A percentile compares a stretch with the other conserved stretches of the same genome.
phyloP scores from a whole-genome alignment of 2,888 invertebrate species.

The Stegophylla sp. region DNA sequence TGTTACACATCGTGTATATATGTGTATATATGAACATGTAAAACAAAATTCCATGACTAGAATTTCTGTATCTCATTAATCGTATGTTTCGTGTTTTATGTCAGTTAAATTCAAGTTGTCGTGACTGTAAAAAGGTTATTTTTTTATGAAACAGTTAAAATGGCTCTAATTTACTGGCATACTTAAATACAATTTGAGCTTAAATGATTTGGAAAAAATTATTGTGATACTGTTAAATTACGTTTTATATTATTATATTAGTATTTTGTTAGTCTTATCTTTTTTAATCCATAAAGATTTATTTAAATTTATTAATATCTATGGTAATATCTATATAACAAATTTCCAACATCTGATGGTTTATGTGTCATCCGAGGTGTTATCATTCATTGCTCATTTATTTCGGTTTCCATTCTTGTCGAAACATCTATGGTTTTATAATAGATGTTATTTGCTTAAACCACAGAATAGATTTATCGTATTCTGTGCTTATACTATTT shows the following conservation, averaged over 20 bases:
- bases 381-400: neutral
- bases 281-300: slow-evolving; percentile 11
- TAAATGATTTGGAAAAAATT: neutral
- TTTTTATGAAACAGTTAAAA: slow-evolving; percentile 17
- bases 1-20: neutral
- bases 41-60: neutral
- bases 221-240: slow-evolving; percentile 3
- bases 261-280: neutral
- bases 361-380: too few relatives aligned
- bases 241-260: neutral
- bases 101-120: slow-evolving; percentile 13
- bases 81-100: slow-evolving; percentile 32
- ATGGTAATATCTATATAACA: too few relatives aligned
- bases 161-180: neutral
- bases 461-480: too few relatives aligned
- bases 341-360: too few relatives aligned
- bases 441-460: too few relatives aligned
- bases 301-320: slow-evolving; percentile 7
- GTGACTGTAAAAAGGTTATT: slow-evolving; percentile 12
- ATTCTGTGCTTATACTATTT: too few relatives aligned
- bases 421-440: neutral
- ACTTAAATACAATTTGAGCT: neutral
- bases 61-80: slow-evolving; percentile 1
- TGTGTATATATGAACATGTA: neutral
- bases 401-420: neutral